These are phyloP conservation scores for Steatocranus sp. DNA, from an alignment of 2,797 vertebrate species.

Conservation along the genomic window DNA sequence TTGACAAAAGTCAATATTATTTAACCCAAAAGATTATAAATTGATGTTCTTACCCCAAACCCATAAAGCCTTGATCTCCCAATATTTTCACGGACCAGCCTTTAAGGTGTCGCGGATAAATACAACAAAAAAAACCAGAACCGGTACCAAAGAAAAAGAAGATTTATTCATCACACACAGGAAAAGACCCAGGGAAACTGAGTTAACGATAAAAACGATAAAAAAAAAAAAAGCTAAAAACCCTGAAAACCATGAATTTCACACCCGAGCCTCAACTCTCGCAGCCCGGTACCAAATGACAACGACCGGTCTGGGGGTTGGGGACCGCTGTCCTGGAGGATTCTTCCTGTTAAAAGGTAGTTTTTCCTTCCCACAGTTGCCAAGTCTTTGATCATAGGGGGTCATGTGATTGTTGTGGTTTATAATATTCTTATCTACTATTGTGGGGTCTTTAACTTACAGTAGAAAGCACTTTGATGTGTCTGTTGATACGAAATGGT, in stretches of 20 bases:
- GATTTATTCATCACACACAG: background rate
- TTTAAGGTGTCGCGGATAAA: background rate
- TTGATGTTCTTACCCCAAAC: background rate
- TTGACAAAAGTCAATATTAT: background rate
- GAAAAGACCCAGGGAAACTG: accelerated
- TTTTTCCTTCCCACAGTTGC: background rate
- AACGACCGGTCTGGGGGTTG: background rate
- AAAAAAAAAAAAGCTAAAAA: background rate
- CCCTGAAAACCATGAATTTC: background rate
- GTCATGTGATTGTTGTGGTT: background rate
- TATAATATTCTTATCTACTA: background rate
- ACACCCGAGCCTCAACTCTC: background rate
- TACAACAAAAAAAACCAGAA: background rate
- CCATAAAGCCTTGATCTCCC: background rate
- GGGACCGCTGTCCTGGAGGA: background rate
- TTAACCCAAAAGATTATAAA: background rate
- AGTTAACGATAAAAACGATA: background rate
- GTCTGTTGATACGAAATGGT: background rate
- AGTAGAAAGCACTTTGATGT: background rate
- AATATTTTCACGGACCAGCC: background rate
- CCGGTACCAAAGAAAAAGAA: background rate
- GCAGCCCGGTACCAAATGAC: background rate
- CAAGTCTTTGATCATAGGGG: background rate
- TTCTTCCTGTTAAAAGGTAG: background rate
- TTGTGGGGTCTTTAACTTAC: background rate